Percentiles rank a stretch among this genome's conserved stretches.
Conservation (phyloP, 2,797 vertebrate genomes). For the Sciurus carolinensis region DNA sequence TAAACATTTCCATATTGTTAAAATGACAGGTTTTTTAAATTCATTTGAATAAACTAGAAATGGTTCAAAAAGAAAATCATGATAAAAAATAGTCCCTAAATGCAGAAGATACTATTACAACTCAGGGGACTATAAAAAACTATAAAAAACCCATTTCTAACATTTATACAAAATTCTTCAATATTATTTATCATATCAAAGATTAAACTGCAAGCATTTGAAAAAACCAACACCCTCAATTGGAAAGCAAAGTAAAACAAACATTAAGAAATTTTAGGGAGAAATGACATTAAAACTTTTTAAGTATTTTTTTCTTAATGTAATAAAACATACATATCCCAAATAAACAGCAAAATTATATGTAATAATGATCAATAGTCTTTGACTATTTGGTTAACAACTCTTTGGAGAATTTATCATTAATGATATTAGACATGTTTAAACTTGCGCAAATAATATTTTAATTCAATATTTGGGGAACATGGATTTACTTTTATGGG, state of each 20-base stretch:
- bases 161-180: neutral
- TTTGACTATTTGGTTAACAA: neutral
- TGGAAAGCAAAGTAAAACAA: neutral
- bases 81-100: neutral
- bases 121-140: too few species aligned
- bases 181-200: neutral
- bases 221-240: neutral
- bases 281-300: neutral
- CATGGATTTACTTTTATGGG: neutral
- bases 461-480: neutral
- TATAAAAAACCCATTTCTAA: neutral
- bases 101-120: neutral
- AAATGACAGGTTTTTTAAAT: neutral
- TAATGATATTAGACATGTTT: neutral
- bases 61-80: neutral
- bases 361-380: neutral
- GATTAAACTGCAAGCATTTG: neutral
- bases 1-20: neutral
- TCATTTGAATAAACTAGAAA: neutral
- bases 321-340: neutral
- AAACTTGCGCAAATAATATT: neutral
- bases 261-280: neutral
- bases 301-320: neutral
- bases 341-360: neutral
- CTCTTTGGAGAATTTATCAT: neutral